phyloP scores from a whole-genome alignment of 2,113 vertebrate species.

The Baryphthengus martii region DNA sequence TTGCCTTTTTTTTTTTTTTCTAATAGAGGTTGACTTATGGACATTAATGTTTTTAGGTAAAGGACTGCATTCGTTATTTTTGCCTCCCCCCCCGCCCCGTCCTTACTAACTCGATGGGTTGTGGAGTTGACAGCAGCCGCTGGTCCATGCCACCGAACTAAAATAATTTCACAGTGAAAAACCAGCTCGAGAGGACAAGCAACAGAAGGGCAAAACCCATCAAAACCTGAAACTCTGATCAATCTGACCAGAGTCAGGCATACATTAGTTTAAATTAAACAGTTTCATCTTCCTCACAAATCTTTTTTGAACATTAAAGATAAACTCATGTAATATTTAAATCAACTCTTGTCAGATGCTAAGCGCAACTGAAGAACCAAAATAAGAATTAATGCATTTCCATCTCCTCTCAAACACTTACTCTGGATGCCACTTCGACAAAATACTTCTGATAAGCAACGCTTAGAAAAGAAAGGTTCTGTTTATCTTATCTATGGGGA shows the following conservation, averaged over 20 bases:
- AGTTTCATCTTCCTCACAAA: conserved; percentile 22
- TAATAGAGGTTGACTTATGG: background rate
- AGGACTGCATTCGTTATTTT: conserved; percentile 6
- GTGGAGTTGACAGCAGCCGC: conserved; percentile 66
- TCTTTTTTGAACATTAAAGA: conserved; percentile 48
- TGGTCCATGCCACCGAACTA: conserved; percentile 63
- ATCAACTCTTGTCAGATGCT: conserved; percentile 23
- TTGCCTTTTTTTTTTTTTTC: background rate
- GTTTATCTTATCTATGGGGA: conserved; percentile 48
- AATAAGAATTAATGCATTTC: conserved; percentile 17
- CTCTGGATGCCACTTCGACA: background rate
- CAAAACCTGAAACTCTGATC: conserved; percentile 45
- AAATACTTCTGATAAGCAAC: conserved; percentile 28
- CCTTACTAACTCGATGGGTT: conserved; percentile 47
- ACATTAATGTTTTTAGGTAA: conserved; percentile 46
- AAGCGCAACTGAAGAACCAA: conserved; percentile 21
- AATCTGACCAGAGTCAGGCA: conserved; percentile 60
- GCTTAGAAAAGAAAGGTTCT: conserved; percentile 2
- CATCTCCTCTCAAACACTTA: background rate
- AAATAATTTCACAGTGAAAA: conserved; percentile 65
- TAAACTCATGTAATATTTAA: conserved; percentile 54
- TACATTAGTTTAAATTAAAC: conserved; percentile 56
- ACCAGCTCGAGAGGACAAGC: conserved; percentile 56
- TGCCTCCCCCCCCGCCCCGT: background rate
- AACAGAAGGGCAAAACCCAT: conserved; percentile 64